A percentile compares a stretch with the other conserved stretches of the same genome.
phyloP scores from a whole-genome alignment of 53 echinoderm and acorn worm species.

The Antedon mediterranea region DNA sequence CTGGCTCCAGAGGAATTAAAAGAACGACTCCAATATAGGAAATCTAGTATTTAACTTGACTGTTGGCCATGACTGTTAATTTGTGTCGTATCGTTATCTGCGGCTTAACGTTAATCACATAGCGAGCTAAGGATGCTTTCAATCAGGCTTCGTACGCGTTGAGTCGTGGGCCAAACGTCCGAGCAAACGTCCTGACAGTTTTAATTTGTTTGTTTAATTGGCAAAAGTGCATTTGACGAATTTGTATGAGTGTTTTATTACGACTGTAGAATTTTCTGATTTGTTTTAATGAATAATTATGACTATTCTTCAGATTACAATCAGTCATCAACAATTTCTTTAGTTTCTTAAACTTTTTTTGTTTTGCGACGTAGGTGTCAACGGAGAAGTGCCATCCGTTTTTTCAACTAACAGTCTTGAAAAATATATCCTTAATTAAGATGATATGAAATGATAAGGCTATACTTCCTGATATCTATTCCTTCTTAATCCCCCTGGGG shows the following conservation, averaged over 20 bases:
- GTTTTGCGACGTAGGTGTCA: no score
- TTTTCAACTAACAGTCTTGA: no score
- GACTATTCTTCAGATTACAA: background rate
- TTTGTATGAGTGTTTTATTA: background rate
- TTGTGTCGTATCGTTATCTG: background rate
- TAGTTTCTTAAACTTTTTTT: no score
- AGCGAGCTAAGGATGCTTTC: background rate
- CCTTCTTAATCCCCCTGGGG: no score
- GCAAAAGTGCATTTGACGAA: background rate
- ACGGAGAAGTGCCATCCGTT: no score
- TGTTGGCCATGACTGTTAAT: background rate
- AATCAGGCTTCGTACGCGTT: background rate
- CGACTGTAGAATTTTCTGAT: background rate
- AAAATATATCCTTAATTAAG: no score
- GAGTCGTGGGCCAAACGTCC: background rate
- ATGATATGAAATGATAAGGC: no score
- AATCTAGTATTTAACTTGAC: background rate
- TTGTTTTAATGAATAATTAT: background rate
- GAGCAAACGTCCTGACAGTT: background rate
- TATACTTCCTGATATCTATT: no score
- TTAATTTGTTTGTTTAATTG: background rate
- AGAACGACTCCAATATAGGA: background rate
- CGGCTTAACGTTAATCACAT: background rate
- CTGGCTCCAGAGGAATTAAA: background rate
- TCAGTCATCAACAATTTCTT: background rate